Evolutionary conservation across 2,888 invertebrate genomes (phyloP).

Genomic region (Cantharis rufa): DNA sequence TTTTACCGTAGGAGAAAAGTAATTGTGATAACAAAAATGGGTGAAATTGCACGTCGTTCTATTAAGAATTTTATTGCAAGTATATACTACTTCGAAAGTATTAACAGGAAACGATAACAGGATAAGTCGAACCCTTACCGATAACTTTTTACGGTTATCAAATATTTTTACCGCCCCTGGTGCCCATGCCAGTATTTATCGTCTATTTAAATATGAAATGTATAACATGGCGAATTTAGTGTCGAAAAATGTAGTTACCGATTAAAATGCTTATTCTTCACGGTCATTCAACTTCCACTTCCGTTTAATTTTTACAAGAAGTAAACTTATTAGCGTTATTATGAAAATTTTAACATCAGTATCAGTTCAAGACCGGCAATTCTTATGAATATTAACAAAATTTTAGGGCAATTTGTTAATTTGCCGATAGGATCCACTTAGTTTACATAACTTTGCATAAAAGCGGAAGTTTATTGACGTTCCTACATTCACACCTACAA

Average conservation of each 20-base stretch:
- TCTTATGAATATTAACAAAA: background rate
- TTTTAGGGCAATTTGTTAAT: background rate
- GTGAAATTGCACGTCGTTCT: background rate
- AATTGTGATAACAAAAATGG: background rate
- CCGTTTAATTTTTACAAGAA: slow-evolving; percentile 4
- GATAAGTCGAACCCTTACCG: background rate
- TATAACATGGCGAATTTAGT: slow-evolving; percentile 6
- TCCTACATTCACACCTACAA: background rate
- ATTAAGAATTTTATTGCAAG: background rate
- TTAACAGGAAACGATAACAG: background rate
- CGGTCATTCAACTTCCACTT: slow-evolving; percentile 24
- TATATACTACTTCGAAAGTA: background rate
- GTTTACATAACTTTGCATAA: background rate
- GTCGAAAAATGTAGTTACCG: slow-evolving; percentile 11
- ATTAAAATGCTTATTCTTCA: slow-evolving; percentile 11
- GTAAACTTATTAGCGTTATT: background rate
- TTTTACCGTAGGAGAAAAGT: background rate
- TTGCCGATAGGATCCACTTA: background rate
- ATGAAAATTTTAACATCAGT: background rate
- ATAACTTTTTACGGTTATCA: background rate
- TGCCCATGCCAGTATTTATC: background rate
- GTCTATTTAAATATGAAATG: background rate
- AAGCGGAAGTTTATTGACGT: background rate
- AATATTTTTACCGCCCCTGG: background rate
- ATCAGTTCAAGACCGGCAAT: background rate